phyloP scores from a whole-genome alignment of 2,888 invertebrate genomes.

The Amblyteles armatorius region DNA sequence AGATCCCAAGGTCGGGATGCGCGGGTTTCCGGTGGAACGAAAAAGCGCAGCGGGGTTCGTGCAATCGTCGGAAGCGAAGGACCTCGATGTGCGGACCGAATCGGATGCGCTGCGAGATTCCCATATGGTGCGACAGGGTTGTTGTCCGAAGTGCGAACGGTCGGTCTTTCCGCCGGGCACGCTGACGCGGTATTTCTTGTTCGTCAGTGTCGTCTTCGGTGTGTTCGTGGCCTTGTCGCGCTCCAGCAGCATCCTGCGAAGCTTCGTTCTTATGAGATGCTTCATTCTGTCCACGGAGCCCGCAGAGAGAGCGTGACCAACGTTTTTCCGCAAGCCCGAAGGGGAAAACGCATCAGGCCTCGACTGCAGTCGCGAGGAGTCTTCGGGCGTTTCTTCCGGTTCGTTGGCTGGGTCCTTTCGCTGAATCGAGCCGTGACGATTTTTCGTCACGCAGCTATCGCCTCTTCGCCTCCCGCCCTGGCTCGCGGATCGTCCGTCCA shows the following conservation, averaged over 20 bases:
- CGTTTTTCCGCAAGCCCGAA: slow-evolving; percentile 26
- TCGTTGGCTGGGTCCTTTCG: background rate
- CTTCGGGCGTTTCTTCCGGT: background rate
- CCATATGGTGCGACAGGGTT: slow-evolving; percentile 59
- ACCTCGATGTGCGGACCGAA: slow-evolving; percentile 42
- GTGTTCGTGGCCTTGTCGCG: slow-evolving; percentile 70
- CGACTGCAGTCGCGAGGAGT: background rate
- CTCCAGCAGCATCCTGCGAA: slow-evolving; percentile 70
- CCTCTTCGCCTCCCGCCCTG: background rate
- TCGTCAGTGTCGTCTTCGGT: slow-evolving; percentile 67
- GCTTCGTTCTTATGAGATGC: slow-evolving; percentile 72
- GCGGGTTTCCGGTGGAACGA: slow-evolving; percentile 12
- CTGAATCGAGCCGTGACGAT: background rate
- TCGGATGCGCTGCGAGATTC: slow-evolving; percentile 55
- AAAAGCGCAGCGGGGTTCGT: background rate
- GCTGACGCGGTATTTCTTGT: slow-evolving; percentile 68
- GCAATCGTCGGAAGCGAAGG: slow-evolving; percentile 7
- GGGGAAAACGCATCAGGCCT: slow-evolving; percentile 29
- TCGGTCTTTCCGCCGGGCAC: slow-evolving; percentile 67
- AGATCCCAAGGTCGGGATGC: background rate
- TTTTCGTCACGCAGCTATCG: slow-evolving; percentile 14
- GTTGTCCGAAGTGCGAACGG: background rate
- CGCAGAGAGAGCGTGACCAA: slow-evolving; percentile 66
- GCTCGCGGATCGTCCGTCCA: slow-evolving; percentile 32
- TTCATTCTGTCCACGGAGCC: slow-evolving; percentile 73